Percentiles rank a stretch among this genome's conserved stretches.
These are phyloP conservation scores for Luperina nickerlii DNA, from an alignment of 2,888 invertebrate genomes.

Conservation along the genomic window DNA sequence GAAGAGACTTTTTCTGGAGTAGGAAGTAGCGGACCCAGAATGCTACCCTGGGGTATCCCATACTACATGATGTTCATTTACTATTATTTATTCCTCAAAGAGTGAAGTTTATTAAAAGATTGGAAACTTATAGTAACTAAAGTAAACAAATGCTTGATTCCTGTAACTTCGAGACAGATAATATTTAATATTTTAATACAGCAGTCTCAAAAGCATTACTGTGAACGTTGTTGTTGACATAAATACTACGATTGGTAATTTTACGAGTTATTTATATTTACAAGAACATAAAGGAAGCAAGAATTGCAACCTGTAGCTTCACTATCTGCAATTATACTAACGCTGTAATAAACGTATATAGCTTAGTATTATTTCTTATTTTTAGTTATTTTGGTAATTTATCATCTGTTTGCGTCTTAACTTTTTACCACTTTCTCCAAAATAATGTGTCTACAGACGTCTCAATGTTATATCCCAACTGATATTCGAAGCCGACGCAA, in stretches of 20 bases:
- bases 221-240: background rate
- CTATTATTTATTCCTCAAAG: background rate
- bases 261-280: background rate
- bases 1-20: background rate
- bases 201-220: background rate
- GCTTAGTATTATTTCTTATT: background rate
- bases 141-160: background rate
- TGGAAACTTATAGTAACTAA: background rate
- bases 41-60: slow-evolving; percentile 15
- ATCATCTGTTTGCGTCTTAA: background rate
- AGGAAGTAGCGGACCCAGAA: slow-evolving; percentile 2
- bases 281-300: background rate
- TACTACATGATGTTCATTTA: background rate
- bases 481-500: background rate
- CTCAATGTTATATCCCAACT: slow-evolving; percentile 13
- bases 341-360: background rate
- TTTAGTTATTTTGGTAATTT: background rate
- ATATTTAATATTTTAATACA: background rate
- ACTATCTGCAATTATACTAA: background rate
- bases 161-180: background rate
- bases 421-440: slow-evolving; percentile 26
- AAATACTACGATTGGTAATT: background rate
- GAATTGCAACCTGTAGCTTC: background rate
- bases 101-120: too few relatives aligned
- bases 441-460: slow-evolving; percentile 21